phyloP scores from a whole-genome alignment of 2,113 vertebrate genomes.

The Grus americana region DNA sequence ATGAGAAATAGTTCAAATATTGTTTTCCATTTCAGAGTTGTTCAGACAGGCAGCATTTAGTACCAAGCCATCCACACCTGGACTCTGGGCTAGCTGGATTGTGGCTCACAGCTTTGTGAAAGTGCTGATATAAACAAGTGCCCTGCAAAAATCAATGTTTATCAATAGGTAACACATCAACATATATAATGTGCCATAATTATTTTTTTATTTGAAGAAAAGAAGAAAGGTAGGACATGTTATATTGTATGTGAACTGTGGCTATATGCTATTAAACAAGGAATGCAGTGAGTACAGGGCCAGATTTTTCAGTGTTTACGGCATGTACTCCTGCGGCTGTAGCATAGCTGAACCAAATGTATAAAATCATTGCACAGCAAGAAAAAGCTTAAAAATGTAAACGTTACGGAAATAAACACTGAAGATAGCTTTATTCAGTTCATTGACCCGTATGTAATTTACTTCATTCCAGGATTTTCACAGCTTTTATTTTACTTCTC shows the following conservation, averaged over 20 bases:
- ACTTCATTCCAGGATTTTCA: not conserved
- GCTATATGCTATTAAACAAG: not conserved
- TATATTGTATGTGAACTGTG: not conserved
- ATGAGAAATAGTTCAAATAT: not conserved
- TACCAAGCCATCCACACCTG: not conserved
- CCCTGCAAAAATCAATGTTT: not conserved
- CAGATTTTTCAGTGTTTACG: not conserved
- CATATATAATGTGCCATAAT: fast-evolving
- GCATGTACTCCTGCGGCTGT: not conserved
- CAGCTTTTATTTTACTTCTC: not conserved
- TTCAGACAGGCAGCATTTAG: not conserved
- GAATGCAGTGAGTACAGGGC: not conserved
- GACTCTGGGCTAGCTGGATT: not conserved
- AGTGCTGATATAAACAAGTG: not conserved
- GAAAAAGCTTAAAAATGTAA: not conserved
- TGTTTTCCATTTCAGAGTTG: not conserved
- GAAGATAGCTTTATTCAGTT: not conserved
- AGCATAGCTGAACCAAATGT: not conserved
- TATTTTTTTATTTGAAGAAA: not conserved
- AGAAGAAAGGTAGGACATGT: not conserved
- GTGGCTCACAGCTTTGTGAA: not conserved
- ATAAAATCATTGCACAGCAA: not conserved
- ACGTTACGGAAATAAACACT: not conserved
- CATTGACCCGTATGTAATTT: not conserved
- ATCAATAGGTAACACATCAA: not conserved